phyloP scores from a whole-genome alignment of 2,888 invertebrate genomes.

The Eristalis intricaria region DNA sequence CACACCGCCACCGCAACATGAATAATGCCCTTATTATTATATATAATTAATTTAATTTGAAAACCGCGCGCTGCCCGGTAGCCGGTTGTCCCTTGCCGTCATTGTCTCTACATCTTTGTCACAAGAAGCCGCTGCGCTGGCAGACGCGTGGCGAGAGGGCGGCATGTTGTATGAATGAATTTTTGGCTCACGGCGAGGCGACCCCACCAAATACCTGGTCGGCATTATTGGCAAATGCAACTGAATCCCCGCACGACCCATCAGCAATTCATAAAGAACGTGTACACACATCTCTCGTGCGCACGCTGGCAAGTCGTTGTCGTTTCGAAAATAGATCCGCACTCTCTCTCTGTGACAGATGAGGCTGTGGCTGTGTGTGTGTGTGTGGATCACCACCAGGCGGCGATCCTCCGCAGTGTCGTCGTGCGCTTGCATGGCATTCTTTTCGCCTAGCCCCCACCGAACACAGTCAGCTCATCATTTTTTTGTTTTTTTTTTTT shows the following conservation, averaged over 20 bases:
- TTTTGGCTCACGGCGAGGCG: neutral
- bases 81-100: neutral
- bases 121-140: neutral
- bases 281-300: neutral
- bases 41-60: conserved; percentile 44
- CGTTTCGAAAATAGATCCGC: conserved; percentile 31
- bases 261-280: neutral
- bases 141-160: neutral
- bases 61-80: neutral
- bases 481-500: too few relatives aligned
- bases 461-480: neutral
- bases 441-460: conserved; percentile 13
- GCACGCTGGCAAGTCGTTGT: neutral
- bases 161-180: neutral
- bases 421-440: neutral
- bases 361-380: neutral
- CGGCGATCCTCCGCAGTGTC: neutral
- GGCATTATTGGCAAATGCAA: neutral
- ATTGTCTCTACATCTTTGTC: conserved; percentile 23
- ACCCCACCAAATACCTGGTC: neutral
- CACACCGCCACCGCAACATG: neutral
- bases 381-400: neutral
- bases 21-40: conserved; percentile 47
- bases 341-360: neutral
- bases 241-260: neutral